Evolutionary conservation across 2,797 vertebrate species (phyloP), one percentile per base, ranked within the genome.

Genomic region (Mormyrops attenuatus): DNA sequence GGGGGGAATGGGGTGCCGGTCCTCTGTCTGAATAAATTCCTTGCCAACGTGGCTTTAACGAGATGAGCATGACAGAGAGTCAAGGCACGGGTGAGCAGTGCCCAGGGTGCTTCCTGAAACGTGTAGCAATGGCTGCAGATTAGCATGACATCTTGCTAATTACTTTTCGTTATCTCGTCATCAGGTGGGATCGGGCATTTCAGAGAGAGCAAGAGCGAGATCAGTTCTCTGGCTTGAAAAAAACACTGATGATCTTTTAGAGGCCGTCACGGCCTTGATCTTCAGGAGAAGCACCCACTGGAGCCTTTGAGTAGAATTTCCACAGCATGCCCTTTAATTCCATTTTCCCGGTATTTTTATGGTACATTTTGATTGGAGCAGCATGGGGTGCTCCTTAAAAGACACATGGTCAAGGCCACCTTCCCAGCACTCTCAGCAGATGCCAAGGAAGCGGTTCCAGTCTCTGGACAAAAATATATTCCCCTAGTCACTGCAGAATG

Each of bases 11-110:
- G 92, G 92, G 90, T 92, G 91, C 77, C 87, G 88, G 92, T 93
- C 91, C 91, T 92, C 91, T 91, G 86, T 90, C 92, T 92, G 92
- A 95, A 95, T 93, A 93, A 94, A 94, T 90, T 92, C 86, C 91
- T 90, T 88, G 91, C 86, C 90, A 92, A 92, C 91, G 93, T 89
- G 90, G 53, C 90, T 90, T 90, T 86, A 84, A 87, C 88, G 89
- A 80, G 90, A 91, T 50, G 53, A 50, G 66, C 85, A 38, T 60
- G 88, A 92, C 92, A 88, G 88, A 87, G 88, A 87, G 88, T 89
- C 6, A 17, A 41, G 85, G 89, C 55, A 69, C 82, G 86, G 49
- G 89, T 57, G 41, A 52, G 89, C 34, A 38, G 82, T 69, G 63
- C 84, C 55, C 66, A 2, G 13, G 49, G 66, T 17, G n/a, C 57